Base-by-base conservation (phyloP, 2,888 invertebrate genomes). In the Pasiphila rectangulata region DNA sequence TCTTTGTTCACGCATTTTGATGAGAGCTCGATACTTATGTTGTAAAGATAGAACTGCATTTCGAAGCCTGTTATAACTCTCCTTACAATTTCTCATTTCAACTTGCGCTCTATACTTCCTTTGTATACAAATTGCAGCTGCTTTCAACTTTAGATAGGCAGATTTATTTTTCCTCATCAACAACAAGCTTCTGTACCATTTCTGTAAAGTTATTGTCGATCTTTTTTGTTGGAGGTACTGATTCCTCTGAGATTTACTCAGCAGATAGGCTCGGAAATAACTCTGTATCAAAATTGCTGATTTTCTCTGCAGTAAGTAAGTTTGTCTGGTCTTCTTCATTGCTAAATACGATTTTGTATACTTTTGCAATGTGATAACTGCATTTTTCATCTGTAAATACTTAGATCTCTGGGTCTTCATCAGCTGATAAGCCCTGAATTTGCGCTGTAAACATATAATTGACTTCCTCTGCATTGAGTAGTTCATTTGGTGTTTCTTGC, bases 401-500 rank as follows among this genome's bases (percentile, higher is more conserved):
- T 69, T 43, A 1, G 63, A 43, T 37, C 84, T 82, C 10, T 79
- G 68, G 34, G 60, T 61, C 36, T 70, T 75, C 72, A 87, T 87
- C 15, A 75, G 38, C 27, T 70, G 72, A 4, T 73, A 69, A 0
- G 90, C 89, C 57, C 88, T 84, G 61, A 89, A 83, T 70, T 78
- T 86, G 41, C 71, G 76, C 58, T 93, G 93, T 34, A 92, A 66
- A 1, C 57, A 54, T 7, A 89, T 67, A 16, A 83, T 75, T 6
- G 82, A 67, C 12, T 71, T 64, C 30, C 67, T 73, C 2, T 63
- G 64, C 23, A 59, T 62, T 5, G 66, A 50, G 50, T 86, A 91
- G 12, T 76, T 64, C 15, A 69, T 64, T 4, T 83, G 83, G 2
- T 76, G 78, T 59, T 79, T 64, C 51, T 79, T 80, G 4, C 87